These are phyloP conservation scores for Erpornis zantholeuca DNA, from an alignment of 2,113 vertebrate genomes.

Conservation along the genomic window DNA sequence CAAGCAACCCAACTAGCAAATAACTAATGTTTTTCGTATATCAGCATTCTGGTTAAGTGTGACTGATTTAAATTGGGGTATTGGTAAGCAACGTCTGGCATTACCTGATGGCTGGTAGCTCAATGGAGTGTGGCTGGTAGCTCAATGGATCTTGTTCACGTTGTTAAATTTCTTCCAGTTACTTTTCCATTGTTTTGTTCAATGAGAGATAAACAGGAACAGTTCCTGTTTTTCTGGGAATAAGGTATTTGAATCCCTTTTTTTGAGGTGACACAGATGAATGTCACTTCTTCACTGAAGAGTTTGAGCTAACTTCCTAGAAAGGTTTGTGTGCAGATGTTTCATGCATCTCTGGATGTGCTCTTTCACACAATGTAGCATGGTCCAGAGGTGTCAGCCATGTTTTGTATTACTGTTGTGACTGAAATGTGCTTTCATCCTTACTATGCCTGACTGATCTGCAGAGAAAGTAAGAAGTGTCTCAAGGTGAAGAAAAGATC, in stretches of 20 bases:
- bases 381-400: neutral
- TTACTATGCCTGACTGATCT: neutral
- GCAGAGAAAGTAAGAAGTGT: neutral
- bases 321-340: neutral
- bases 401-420: neutral
- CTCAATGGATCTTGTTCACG: neutral
- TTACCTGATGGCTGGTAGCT: neutral
- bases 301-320: neutral
- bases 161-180: neutral
- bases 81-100: neutral
- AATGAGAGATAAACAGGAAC: neutral
- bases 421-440: neutral
- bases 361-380: neutral
- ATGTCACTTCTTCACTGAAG: neutral
- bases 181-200: neutral
- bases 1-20: neutral
- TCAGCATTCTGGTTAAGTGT: neutral
- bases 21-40: neutral
- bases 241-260: neutral
- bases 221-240: neutral
- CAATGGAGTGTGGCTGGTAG: neutral
- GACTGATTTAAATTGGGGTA: neutral
- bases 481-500: neutral
- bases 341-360: neutral
- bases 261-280: neutral